A percentile compares a stretch with the other conserved stretches of the same genome.
phyloP scores from a whole-genome alignment of 2,888 invertebrate genomes.

The Apantesis nais region DNA sequence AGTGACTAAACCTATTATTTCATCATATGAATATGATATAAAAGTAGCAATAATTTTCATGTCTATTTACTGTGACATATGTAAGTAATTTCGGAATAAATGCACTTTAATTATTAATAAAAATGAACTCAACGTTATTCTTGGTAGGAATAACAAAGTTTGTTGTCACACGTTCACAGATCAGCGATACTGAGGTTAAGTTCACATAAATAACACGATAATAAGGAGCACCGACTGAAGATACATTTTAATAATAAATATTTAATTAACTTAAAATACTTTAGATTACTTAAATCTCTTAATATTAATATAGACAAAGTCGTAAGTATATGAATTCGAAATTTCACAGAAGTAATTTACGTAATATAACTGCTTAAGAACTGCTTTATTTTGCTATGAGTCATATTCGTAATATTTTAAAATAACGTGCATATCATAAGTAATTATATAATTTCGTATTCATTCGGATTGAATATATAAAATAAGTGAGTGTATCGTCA shows the following conservation, averaged over 20 bases:
- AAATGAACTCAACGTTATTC: slow-evolving; percentile 27
- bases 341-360: background rate
- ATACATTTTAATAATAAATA: background rate
- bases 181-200: slow-evolving; percentile 54
- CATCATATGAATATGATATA: too few relatives aligned
- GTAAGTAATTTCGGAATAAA: background rate
- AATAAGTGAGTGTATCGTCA: background rate
- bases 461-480: background rate
- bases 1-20: too few relatives aligned
- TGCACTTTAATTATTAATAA: background rate
- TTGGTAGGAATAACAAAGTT: slow-evolving; percentile 29
- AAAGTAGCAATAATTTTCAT: too few relatives aligned
- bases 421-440: background rate
- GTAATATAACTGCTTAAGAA: background rate
- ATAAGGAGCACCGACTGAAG: slow-evolving; percentile 29
- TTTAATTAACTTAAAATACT: background rate
- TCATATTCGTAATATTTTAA: background rate
- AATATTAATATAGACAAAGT: background rate
- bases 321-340: background rate
- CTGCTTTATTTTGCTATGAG: background rate
- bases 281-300: background rate
- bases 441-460: background rate
- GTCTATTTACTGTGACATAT: background rate
- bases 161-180: slow-evolving; percentile 45
- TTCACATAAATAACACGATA: slow-evolving; percentile 38